Evolutionary conservation across 2,888 invertebrate species (phyloP).

Genomic region (Drosophila pegasa): DNA sequence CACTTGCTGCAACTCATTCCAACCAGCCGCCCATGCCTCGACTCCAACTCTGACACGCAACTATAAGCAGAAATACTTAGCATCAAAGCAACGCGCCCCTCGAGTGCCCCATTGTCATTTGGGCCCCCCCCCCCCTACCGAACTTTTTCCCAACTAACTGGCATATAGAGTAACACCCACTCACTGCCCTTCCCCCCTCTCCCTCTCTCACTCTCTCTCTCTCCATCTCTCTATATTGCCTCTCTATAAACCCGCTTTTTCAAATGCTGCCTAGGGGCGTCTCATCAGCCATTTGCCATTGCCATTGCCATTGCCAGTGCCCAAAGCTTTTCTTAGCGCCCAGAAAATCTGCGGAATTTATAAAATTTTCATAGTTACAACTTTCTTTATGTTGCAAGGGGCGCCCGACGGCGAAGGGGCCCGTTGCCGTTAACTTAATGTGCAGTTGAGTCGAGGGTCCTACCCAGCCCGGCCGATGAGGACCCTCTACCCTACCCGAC

Average conservation of each 20-base stretch:
- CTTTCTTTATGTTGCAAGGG: slow-evolving; percentile 71
- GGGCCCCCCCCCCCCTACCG: background rate
- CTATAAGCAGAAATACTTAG: slow-evolving; percentile 44
- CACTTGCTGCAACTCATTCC: slow-evolving; percentile 2
- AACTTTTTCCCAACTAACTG: slow-evolving; percentile 49
- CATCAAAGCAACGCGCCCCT: slow-evolving; percentile 71
- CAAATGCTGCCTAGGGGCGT: slow-evolving; percentile 54
- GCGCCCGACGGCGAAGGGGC: slow-evolving; percentile 11
- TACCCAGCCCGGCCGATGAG: background rate
- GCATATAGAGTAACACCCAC: slow-evolving; percentile 4
- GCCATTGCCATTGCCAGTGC: slow-evolving; percentile 43
- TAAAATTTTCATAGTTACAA: slow-evolving; percentile 83
- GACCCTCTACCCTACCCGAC: background rate
- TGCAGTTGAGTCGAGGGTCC: slow-evolving; percentile 47
- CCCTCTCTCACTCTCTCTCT: background rate
- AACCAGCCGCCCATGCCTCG: too few species aligned
- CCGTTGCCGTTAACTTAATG: slow-evolving; percentile 67
- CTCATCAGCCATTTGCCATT: slow-evolving; percentile 50
- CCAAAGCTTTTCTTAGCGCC: slow-evolving; percentile 70
- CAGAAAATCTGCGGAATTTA: slow-evolving; percentile 81
- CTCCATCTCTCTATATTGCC: background rate
- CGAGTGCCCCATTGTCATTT: slow-evolving; percentile 62
- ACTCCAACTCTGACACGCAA: slow-evolving; percentile 16
- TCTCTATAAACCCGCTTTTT: slow-evolving; percentile 6
- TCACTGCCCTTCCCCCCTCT: background rate